Evolutionary conservation across 2,797 vertebrate species (phyloP), one percentile per base, ranked within the genome.

Genomic region (Sebastes vulpes): DNA sequence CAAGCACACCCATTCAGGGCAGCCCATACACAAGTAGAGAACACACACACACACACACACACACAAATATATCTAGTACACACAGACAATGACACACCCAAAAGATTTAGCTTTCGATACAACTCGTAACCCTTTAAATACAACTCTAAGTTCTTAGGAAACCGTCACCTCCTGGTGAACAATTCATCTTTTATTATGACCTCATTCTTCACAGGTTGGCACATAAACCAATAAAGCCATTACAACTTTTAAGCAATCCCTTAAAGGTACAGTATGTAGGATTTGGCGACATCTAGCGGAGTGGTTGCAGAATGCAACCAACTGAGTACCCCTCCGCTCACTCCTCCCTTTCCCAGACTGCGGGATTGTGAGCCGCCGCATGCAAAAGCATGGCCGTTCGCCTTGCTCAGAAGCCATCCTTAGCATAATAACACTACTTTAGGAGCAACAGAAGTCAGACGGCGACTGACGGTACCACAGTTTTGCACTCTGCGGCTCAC

Each of bases 1-100:
- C 76, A 72, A 29, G 25, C 71, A 10, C 72, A 73, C 35, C 50
- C 42, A 68, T 71, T 83, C 64, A 77, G 14, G 8, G 32, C 9
- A 50, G 23, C 21, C n/a, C 21, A 75, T 18, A 58, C n/a, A 31
- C 29, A 65, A 28, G 54, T 9, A 67, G 18, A 66, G 21, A 9
- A 42, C 70, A 73, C 21, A 52, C 25, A 38, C 35, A 29, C 12
- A 60, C 60, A 57, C 20, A 21, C 2, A 26, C 61, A 58, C 21
- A 23, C 2, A 31, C 20, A 9, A 52, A 32, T 23, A 69, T 12
- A 72, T 72, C 9, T 3, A 38, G 35, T 42, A 18, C 52, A 82
- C 58, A 79, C 9, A 58, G 12, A 67, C 12, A 74, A 50, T 32
- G 25, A 42, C 70, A 74, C 23, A 35, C 29, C 65, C 53, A 56